These are phyloP conservation scores for Orthonevra nobilis DNA, from an alignment of 2,888 invertebrate species.

Conservation along the genomic window DNA sequence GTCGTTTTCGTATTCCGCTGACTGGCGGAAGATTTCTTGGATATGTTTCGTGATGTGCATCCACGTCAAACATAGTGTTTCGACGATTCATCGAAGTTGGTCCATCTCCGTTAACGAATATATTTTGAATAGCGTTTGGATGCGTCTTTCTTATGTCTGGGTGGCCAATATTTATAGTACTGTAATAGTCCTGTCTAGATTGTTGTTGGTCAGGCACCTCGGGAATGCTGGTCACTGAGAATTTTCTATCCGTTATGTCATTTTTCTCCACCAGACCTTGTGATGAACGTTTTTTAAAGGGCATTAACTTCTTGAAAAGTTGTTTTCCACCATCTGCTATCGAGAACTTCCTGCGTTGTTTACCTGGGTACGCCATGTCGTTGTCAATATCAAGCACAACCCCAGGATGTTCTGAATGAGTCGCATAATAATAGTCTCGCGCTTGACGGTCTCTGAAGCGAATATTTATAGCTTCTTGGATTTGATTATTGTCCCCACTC, in stretches of 20 bases:
- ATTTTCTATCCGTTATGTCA: conserved; percentile 73
- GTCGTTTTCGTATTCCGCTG: conserved; percentile 72
- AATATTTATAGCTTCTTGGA: conserved; percentile 78
- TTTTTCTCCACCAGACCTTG: conserved; percentile 72
- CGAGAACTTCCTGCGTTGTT: conserved; percentile 77
- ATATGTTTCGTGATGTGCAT: conserved; percentile 71
- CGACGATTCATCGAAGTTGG: conserved; percentile 25
- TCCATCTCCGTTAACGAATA: conserved; percentile 15
- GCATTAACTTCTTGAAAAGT: conserved; percentile 76
- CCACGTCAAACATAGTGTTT: conserved; percentile 21
- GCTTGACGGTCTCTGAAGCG: conserved; percentile 74
- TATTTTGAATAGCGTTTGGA: conserved; percentile 17
- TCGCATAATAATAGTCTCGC: conserved; percentile 73
- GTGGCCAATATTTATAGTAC: conserved; percentile 74
- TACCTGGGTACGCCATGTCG: conserved; percentile 71
- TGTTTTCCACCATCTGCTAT: conserved; percentile 76
- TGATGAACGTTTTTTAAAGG: conserved; percentile 77
- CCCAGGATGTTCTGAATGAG: conserved; percentile 63
- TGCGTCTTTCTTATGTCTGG: conserved; percentile 16
- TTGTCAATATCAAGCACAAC: conserved; percentile 73
- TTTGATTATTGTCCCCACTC: conserved; percentile 80
- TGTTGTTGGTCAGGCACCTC: conserved; percentile 73
- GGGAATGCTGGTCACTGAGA: conserved; percentile 77
- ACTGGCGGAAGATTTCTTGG: conserved; percentile 72
- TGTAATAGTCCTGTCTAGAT: conserved; percentile 74